Percentiles rank a stretch among this genome's conserved stretches.
Conservation (phyloP, 2,888 invertebrate species). For the Leptura quadrifasciata region DNA sequence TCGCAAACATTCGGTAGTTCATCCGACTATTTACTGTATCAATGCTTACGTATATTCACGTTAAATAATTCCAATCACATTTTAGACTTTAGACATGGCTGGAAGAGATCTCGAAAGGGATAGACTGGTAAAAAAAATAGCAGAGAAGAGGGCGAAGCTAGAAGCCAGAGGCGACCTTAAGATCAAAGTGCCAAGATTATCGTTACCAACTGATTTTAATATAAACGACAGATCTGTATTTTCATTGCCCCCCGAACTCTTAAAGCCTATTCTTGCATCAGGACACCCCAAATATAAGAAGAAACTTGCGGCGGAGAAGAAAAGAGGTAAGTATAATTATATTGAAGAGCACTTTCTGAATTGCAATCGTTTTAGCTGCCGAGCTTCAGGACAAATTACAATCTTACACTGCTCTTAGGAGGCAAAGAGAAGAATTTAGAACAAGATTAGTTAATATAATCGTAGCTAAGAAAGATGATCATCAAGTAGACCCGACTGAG, state of each 20-base stretch:
- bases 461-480: slow-evolving; percentile 76
- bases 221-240: slow-evolving; percentile 78
- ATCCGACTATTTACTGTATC: too few species aligned
- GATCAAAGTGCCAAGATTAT: slow-evolving; percentile 76
- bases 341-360: background rate
- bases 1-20: too few species aligned
- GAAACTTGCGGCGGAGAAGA: slow-evolving; percentile 69
- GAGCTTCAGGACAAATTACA: slow-evolving; percentile 71
- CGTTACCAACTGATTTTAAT: slow-evolving; percentile 77
- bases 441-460: slow-evolving; percentile 86
- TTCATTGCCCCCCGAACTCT: slow-evolving; percentile 79
- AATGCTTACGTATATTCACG: background rate
- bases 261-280: slow-evolving; percentile 70
- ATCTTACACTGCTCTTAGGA: slow-evolving; percentile 81
- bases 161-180: slow-evolving; percentile 74
- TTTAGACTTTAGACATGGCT: slow-evolving; percentile 51
- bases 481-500: slow-evolving; percentile 73
- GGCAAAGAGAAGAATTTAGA: slow-evolving; percentile 89
- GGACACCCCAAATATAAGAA: slow-evolving; percentile 69
- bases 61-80: background rate
- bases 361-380: slow-evolving; percentile 71
- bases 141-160: slow-evolving; percentile 70
- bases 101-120: slow-evolving; percentile 70
- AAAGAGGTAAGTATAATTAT: slow-evolving; percentile 61
- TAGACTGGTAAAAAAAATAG: slow-evolving; percentile 73